A percentile compares a stretch with the other conserved stretches of the same genome.
phyloP scores from a whole-genome alignment of 2,113 vertebrate species.

The Nestor notabilis region DNA sequence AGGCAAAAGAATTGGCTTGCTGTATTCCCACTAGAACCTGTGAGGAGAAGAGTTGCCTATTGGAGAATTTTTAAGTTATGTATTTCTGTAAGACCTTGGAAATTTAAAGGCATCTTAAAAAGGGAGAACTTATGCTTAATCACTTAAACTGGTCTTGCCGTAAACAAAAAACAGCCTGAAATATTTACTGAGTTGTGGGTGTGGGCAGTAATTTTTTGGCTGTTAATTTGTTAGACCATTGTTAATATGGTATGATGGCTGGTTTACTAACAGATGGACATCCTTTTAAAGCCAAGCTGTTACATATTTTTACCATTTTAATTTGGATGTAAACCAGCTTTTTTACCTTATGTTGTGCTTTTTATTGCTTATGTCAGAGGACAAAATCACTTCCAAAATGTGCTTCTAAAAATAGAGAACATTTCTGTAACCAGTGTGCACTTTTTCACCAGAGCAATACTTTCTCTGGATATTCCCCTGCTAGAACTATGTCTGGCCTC shows the following conservation, averaged over 20 bases:
- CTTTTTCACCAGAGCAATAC: background rate
- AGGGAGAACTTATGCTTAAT: background rate
- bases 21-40: background rate
- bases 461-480: background rate
- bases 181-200: background rate
- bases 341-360: conserved; percentile 1
- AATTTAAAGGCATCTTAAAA: background rate
- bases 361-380: background rate
- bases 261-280: conserved; percentile 19
- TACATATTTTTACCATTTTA: background rate
- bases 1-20: background rate
- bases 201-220: background rate
- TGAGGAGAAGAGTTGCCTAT: background rate
- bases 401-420: background rate
- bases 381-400: background rate
- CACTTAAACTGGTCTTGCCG: background rate
- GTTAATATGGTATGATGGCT: background rate
- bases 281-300: conserved; percentile 24
- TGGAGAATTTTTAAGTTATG: background rate
- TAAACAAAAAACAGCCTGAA: background rate
- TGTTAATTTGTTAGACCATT: background rate
- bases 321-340: conserved; percentile 1
- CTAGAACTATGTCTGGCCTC: background rate
- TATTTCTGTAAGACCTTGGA: background rate
- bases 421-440: background rate